These are phyloP conservation scores for Lanius collurio DNA, from an alignment of 2,113 vertebrate genomes.

Conservation along the genomic window DNA sequence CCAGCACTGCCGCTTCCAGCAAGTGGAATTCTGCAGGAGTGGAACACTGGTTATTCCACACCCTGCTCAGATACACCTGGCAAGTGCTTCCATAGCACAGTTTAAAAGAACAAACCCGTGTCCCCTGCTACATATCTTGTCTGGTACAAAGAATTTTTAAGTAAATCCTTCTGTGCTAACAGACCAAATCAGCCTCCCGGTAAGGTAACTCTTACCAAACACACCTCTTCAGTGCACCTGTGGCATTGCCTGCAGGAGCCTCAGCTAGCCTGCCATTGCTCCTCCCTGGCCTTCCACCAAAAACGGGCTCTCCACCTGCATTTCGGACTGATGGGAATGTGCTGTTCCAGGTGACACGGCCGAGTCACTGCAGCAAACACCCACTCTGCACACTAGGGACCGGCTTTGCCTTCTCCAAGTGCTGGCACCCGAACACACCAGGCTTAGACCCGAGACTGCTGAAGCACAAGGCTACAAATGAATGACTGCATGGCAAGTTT, in stretches of 20 bases:
- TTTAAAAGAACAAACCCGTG: neutral
- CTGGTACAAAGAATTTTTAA: neutral
- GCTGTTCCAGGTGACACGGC: neutral
- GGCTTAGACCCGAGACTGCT: neutral
- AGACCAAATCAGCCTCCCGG: too few relatives aligned
- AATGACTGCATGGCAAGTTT: neutral
- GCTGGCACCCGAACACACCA: accelerated
- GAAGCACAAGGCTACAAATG: neutral
- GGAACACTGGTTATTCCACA: accelerated
- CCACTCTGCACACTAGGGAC: neutral
- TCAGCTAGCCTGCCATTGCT: accelerated
- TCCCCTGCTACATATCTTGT: neutral
- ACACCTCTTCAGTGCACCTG: accelerated
- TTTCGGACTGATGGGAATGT: accelerated
- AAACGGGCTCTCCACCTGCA: neutral
- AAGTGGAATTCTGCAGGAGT: accelerated
- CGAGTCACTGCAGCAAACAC: accelerated
- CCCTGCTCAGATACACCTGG: neutral
- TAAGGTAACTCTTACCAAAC: neutral
- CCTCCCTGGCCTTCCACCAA: neutral
- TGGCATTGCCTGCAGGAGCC: neutral
- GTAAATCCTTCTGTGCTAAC: neutral
- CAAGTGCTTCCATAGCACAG: accelerated
- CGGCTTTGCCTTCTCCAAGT: accelerated
- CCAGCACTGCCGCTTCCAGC: neutral